Evolutionary conservation across 2,113 vertebrate genomes (phyloP), one percentile per base, ranked within the genome.

Genomic region (Calonectris borealis): DNA sequence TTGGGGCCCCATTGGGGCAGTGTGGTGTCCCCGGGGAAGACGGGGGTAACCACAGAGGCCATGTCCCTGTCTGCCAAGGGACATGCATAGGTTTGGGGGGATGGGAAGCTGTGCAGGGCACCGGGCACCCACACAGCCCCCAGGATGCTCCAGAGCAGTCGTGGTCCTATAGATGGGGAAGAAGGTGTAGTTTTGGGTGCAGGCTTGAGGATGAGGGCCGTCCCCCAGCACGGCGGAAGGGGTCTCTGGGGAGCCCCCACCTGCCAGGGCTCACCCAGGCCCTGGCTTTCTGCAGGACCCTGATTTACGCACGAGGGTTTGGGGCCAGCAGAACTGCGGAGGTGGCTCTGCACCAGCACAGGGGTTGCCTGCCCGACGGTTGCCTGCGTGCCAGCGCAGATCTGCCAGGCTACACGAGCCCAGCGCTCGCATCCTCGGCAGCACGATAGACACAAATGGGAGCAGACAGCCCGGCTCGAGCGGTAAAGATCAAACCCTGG

Each of bases 371-470:
- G 94, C 79, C 91, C 9, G 0, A 75, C 6, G 5, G 83, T 76
- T 88, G 76, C 87, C 88, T 13, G 6, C 3, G 15, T 89, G 94
- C 87, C 92, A 84, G 72, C 13, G 1, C 14, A 1, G 90, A 86
- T 69, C 90, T 96, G 92, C 87, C 87, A 89, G 91, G 57, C 92
- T 52, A 90, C 0, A 2, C 2, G 15, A 69, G 71, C 83, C 83
- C 12, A 3, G 83, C 2, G 2, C 88, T 80, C 5, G 1, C 54
- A 7, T 65, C 68, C 81, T 72, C 12, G 0, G 77, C 51, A 51
- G 83, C 77, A 38, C 14, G 0, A 9, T 89, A 95, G 95, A 97
- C 51, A 36, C 88, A 97, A 86, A 97, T 94, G 81, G 93, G 81
- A 97, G 65, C 73, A 38, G 96, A 96, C 96, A 96, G 93, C 51